phyloP scores from a whole-genome alignment of 2,888 invertebrate species.

The Tenthredo distinguenda region DNA sequence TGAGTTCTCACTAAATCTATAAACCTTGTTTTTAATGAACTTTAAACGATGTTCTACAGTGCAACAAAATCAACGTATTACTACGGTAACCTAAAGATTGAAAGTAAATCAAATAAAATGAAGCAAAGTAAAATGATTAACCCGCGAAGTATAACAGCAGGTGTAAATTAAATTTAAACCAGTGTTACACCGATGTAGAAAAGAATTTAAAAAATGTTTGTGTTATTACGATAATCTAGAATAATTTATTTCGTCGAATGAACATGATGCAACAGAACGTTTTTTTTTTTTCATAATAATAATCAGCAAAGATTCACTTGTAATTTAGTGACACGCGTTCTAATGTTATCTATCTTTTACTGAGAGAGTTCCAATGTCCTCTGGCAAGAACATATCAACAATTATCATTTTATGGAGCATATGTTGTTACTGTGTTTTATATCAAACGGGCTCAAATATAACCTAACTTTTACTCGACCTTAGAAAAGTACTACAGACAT shows the following conservation, averaged over 20 bases:
- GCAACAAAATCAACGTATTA: not conserved
- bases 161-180: not conserved
- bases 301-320: constrained; percentile 1
- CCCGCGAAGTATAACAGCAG: not conserved
- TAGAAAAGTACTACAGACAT: not conserved
- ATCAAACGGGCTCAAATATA: not conserved
- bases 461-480: constrained; percentile 8
- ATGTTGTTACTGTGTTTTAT: constrained; percentile 29
- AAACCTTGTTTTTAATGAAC: not conserved
- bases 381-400: constrained; percentile 12
- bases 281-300: not conserved
- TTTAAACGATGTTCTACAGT: not conserved
- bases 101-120: not conserved
- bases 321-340: constrained; percentile 14
- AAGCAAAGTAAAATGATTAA: not conserved
- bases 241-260: not conserved
- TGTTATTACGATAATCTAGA: not conserved
- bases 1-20: not conserved
- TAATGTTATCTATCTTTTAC: not conserved
- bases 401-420: constrained; percentile 36
- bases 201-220: not conserved
- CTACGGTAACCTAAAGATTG: constrained; percentile 15
- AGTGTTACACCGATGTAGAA: not conserved
- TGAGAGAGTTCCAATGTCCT: constrained; percentile 18
- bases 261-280: constrained; percentile 20